Evolutionary conservation across 1,140 invertebrate species (phyloP).

Genomic region (Drosophila navojoa): DNA sequence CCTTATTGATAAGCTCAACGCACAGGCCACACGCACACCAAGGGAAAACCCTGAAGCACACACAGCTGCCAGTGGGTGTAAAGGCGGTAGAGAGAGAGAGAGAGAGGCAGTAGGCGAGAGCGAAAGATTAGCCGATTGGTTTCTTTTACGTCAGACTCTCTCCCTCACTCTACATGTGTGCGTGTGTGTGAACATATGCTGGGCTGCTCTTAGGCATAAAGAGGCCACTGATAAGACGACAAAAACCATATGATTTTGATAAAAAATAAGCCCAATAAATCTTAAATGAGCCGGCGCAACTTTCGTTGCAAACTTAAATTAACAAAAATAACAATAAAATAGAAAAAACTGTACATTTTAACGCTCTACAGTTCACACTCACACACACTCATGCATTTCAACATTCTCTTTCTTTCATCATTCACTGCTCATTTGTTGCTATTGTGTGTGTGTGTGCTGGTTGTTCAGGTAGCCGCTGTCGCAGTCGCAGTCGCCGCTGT

Average conservation of each 20-base stretch:
- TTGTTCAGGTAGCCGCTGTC: constrained; percentile 42
- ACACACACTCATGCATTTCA: constrained; percentile 1
- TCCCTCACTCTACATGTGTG: not conserved
- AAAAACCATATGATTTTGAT: constrained; percentile 74
- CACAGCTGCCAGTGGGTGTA: constrained; percentile 34
- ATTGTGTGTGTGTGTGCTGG: constrained; percentile 20
- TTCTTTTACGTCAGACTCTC: constrained; percentile 38
- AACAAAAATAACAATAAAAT: constrained; percentile 20
- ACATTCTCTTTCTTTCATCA: constrained; percentile 25
- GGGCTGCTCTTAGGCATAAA: constrained; percentile 27
- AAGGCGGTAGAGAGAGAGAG: not conserved
- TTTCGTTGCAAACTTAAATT: constrained; percentile 43
- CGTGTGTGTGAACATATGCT: constrained; percentile 36
- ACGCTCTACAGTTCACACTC: constrained; percentile 9
- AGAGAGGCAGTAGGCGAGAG: not conserved
- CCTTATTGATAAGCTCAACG: constrained; percentile 40
- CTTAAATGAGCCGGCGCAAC: constrained; percentile 13
- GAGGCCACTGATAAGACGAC: constrained; percentile 16
- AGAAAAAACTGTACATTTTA: constrained; percentile 64
- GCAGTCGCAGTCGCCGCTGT: constrained; percentile 11
- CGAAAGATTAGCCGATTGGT: constrained; percentile 13
- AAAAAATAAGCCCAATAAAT: constrained; percentile 25
- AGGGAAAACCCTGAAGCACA: constrained; percentile 34
- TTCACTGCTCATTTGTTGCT: constrained; percentile 17
- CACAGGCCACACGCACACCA: constrained; percentile 22